These are phyloP conservation scores for Drosophila lacicola DNA, from an alignment of 2,888 invertebrate species.

Conservation along the genomic window DNA sequence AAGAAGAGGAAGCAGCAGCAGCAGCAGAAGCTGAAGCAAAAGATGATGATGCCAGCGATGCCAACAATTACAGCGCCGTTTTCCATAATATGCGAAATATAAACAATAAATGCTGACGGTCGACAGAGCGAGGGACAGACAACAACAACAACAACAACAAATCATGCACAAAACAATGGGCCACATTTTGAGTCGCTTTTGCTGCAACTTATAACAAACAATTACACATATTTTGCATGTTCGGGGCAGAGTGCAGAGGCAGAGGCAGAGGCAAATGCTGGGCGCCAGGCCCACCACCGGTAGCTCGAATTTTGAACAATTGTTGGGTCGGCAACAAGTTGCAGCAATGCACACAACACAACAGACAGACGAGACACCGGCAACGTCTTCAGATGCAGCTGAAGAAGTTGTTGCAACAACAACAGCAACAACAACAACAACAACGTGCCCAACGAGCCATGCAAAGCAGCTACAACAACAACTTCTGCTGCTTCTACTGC, in stretches of 20 bases:
- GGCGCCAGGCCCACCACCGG: conserved; percentile 54
- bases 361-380: conserved; percentile 26
- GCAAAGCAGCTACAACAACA: conserved; percentile 65
- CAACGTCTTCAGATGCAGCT: conserved; percentile 59
- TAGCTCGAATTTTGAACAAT: conserved; percentile 70
- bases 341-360: conserved; percentile 47
- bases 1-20: conserved; percentile 3
- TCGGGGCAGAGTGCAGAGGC: conserved; percentile 2
- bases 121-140: conserved; percentile 9
- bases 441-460: conserved; percentile 77
- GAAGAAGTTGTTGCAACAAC: conserved; percentile 79
- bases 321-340: conserved; percentile 73
- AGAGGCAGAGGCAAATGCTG: conserved; percentile 13
- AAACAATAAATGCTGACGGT: conserved; percentile 72
- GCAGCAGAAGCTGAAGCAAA: conserved; percentile 8
- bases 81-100: conserved; percentile 78
- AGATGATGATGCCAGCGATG: conserved; percentile 33
- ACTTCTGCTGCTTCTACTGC: conserved; percentile 11
- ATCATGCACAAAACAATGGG: conserved; percentile 84
- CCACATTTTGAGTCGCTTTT: conserved; percentile 76
- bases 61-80: conserved; percentile 63
- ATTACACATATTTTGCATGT: conserved; percentile 81
- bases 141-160: conserved; percentile 69
- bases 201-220: conserved; percentile 80
- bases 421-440: conserved; percentile 67